Base-by-base conservation (phyloP, 2,888 invertebrate species). In the Apodemia duryi region DNA sequence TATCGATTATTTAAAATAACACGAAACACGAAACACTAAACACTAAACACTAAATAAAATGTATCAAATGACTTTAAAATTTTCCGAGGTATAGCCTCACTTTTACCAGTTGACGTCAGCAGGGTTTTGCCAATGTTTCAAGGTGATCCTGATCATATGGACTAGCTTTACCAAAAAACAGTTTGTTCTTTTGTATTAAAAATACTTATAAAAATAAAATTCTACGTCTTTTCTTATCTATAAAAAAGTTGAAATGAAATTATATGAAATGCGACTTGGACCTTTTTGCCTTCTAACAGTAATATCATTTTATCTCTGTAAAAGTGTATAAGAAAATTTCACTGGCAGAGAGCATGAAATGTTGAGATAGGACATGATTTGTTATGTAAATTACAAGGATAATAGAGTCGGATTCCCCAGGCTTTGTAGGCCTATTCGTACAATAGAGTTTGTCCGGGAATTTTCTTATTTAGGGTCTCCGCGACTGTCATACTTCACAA, bases 311-410 rank as follows among this genome's bases (percentile, higher is more conserved):
- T 63, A 70, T 68, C 68, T 68, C 28, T 60, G 65, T 67, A 66
- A 67, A 68, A 70, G 67, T 43, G 43, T 62, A 63, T 66, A 65
- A 51, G 64, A 65, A 70, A 64, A 68, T 66, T 68, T 60, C 63
- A 62, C 63, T 69, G 66, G 64, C 64, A 29, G 54, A 66, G 65
- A 65, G 65, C 66, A 57, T 49, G 64, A 63, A 41, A 64, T 63
- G 65, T 51, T 54, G 67, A 65, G 65, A 70, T 70, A 66, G 66
- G 54, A 62, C 28, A 32, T 62, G 65, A 68, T 68, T 68, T 68
- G 67, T 70, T 68, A 68, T 70, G 67, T 67, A 68, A 68, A 70
- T 70, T 68, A 66, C 66, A 57, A 66, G 67, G 61, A 67, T 66
- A 67, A 70, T 67, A 62, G 65, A 66, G 66, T 60, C 62, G 28